Evolutionary conservation across 1,140 invertebrate genomes (phyloP).

Genomic region (Chionoecetes opilio): DNA sequence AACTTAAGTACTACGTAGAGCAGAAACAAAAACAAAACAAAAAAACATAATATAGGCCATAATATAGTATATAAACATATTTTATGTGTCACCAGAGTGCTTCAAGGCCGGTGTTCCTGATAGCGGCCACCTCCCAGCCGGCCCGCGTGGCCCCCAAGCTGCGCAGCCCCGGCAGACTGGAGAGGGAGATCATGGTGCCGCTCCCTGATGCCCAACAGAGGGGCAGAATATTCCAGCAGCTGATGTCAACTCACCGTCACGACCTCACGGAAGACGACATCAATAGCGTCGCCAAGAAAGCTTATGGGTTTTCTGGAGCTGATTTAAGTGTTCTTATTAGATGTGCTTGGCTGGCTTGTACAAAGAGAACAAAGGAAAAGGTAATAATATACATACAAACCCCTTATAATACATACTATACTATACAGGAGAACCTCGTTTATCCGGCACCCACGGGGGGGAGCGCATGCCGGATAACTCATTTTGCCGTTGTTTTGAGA

Average conservation of each 20-base stretch:
- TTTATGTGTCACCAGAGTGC: constrained; percentile 35
- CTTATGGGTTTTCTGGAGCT: constrained; percentile 74
- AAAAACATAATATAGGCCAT: no score
- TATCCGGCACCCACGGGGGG: no score
- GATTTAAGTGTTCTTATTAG: constrained; percentile 64
- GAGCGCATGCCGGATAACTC: no score
- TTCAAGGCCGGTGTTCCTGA: constrained; percentile 46
- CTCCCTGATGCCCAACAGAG: constrained; percentile 90
- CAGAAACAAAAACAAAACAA: no score
- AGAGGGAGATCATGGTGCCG: constrained; percentile 94
- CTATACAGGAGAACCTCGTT: no score
- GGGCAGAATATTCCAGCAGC: constrained; percentile 87
- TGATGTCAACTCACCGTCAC: constrained; percentile 53
- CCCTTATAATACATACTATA: no score
- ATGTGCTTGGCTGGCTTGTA: constrained; percentile 63
- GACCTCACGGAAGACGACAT: neutral
- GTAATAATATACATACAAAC: constrained; percentile 12
- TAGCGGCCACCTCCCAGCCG: constrained; percentile 96
- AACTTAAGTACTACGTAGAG: no score
- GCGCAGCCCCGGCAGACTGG: constrained; percentile 92
- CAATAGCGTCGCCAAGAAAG: constrained; percentile 37
- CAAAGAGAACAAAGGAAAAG: neutral
- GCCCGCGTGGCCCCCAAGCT: constrained; percentile 95
- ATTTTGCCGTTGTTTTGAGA: no score
- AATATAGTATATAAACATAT: no score